Evolutionary conservation across 2,797 vertebrate genomes (phyloP).

Genomic region (Danio kyathit): DNA sequence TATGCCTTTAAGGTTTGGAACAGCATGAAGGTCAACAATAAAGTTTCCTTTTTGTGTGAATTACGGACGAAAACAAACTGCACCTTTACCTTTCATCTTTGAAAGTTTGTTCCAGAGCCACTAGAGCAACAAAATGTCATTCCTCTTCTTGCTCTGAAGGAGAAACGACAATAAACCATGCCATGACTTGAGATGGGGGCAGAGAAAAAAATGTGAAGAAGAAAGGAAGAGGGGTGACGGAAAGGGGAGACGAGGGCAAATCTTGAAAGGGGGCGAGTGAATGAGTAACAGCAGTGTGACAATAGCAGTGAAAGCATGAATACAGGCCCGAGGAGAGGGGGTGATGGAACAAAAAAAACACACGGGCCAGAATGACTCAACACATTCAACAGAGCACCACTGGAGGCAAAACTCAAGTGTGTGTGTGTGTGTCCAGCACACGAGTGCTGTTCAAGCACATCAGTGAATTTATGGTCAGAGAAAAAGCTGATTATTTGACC

Average conservation of each 20-base stretch:
- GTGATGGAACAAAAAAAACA: constrained; percentile 49
- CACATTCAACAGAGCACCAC: constrained; percentile 9
- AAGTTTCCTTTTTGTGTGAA: background rate
- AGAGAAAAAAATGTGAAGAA: background rate
- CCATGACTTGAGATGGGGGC: constrained; percentile 27
- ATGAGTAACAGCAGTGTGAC: constrained; percentile 55
- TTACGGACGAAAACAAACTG: background rate
- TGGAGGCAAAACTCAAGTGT: background rate
- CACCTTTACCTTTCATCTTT: background rate
- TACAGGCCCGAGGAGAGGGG: constrained; percentile 43
- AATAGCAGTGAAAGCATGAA: constrained; percentile 45
- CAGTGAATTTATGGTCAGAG: constrained; percentile 21
- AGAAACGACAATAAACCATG: constrained; percentile 13
- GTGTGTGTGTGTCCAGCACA: background rate
- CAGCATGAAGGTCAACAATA: background rate
- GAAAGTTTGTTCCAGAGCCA: background rate
- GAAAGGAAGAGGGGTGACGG: background rate
- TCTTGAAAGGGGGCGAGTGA: constrained; percentile 43
- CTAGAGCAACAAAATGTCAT: background rate
- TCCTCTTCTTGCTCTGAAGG: background rate
- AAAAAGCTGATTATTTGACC: constrained; percentile 38
- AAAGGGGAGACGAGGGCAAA: constrained; percentile 7
- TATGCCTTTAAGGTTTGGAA: background rate
- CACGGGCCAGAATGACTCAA: constrained; percentile 42
- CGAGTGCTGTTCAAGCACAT: background rate